These are phyloP conservation scores for Melieria crassipennis DNA, from an alignment of 2,888 invertebrate genomes.

Conservation along the genomic window DNA sequence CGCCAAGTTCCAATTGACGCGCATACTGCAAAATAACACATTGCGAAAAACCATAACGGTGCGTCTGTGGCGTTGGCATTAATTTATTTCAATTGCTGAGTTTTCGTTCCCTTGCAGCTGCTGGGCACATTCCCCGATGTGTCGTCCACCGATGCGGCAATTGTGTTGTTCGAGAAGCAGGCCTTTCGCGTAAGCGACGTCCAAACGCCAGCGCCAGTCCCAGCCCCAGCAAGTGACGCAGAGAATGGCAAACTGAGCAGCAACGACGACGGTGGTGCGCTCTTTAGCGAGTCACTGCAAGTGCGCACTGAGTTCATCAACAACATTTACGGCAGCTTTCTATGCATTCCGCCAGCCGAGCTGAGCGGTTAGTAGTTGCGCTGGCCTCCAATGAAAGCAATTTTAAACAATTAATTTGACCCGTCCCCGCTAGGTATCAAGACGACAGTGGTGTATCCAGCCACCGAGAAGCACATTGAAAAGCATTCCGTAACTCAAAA, in stretches of 20 bases:
- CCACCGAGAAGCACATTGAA: conserved; percentile 88
- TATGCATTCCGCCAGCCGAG: conserved; percentile 72
- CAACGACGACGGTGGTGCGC: not conserved
- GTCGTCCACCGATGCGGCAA: conserved; percentile 70
- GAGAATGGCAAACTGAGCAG: conserved; percentile 17
- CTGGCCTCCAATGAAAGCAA: not conserved
- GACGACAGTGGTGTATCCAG: conserved; percentile 90
- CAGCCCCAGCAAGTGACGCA: conserved; percentile 46
- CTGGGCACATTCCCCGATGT: conserved; percentile 73
- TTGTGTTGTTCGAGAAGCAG: conserved; percentile 84
- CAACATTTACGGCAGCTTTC: conserved; percentile 86
- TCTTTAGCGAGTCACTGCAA: conserved; percentile 72
- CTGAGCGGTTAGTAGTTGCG: conserved; percentile 71
- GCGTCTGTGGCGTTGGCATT: not conserved
- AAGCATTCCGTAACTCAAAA: conserved; percentile 83
- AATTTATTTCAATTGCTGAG: not conserved
- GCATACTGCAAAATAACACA: conserved; percentile 77
- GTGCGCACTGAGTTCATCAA: conserved; percentile 77
- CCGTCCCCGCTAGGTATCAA: conserved; percentile 75
- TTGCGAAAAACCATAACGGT: conserved; percentile 73
- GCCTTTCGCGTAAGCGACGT: conserved; percentile 72
- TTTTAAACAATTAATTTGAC: not conserved
- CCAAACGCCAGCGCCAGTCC: conserved; percentile 40
- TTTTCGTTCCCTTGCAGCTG: conserved; percentile 54
- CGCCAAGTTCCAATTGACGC: conserved; percentile 74